These are phyloP conservation scores for Carduelis carduelis DNA, from an alignment of 2,797 vertebrate species.

Conservation along the genomic window DNA sequence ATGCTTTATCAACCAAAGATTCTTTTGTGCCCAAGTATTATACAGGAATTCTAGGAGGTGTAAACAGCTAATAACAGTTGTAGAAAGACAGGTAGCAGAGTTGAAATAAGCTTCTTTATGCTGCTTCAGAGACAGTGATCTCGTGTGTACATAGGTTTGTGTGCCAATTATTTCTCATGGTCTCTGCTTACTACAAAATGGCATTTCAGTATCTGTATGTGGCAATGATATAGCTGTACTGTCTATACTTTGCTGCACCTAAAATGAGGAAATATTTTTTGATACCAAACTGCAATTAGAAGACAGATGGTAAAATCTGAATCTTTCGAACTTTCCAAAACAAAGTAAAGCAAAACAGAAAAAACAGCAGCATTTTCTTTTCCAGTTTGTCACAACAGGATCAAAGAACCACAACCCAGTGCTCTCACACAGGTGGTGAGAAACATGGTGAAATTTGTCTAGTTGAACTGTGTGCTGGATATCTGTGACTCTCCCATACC, in stretches of 20 bases:
- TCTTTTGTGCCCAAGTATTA: background rate
- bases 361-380: background rate
- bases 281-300: background rate
- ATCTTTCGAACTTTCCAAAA: background rate
- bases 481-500: background rate
- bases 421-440: background rate
- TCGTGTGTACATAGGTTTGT: background rate
- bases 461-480: background rate
- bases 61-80: background rate
- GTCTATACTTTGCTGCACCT: background rate
- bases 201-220: background rate
- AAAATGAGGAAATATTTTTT: background rate
- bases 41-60: background rate
- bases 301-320: background rate
- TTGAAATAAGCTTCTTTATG: background rate
- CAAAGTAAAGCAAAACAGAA: background rate
- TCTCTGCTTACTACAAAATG: background rate
- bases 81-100: background rate
- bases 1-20: background rate
- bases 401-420: background rate
- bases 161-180: background rate
- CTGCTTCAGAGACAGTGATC: background rate
- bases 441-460: background rate
- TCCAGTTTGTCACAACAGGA: background rate
- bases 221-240: background rate